Percentiles rank a stretch among this genome's conserved stretches.
Evolutionary conservation across 2,797 vertebrate genomes (phyloP).

Genomic region (Sebastes melanostomus): DNA sequence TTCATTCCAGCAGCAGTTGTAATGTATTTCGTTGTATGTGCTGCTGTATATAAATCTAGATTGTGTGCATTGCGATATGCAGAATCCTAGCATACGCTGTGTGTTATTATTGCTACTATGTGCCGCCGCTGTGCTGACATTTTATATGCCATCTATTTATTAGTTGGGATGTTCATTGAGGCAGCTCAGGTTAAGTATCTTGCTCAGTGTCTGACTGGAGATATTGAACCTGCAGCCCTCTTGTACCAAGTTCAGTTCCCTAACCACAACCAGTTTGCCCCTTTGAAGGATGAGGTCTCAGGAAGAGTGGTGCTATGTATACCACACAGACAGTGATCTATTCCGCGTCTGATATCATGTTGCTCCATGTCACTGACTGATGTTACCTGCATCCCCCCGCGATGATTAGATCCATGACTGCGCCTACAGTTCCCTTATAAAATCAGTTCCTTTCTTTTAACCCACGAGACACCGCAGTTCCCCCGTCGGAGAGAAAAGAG

Average conservation of each 20-base stretch:
- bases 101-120: constrained; percentile 55
- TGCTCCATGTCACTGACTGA: constrained; percentile 84
- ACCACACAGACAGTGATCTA: constrained; percentile 80
- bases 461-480: constrained; percentile 47
- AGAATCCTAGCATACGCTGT: neutral
- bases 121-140: constrained; percentile 71
- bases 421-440: constrained; percentile 77
- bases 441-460: constrained; percentile 76
- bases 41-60: constrained; percentile 12
- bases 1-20: neutral
- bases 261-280: constrained; percentile 84
- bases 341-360: constrained; percentile 81
- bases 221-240: constrained; percentile 83
- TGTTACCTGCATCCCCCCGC: constrained; percentile 74
- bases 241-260: constrained; percentile 84
- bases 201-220: constrained; percentile 80
- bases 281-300: constrained; percentile 81
- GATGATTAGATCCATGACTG: constrained; percentile 83
- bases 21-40: neutral
- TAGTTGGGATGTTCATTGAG: constrained; percentile 81
- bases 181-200: constrained; percentile 84
- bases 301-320: constrained; percentile 75
- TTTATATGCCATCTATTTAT: constrained; percentile 84
- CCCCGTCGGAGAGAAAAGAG: constrained; percentile 14
- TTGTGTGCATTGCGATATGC: constrained; percentile 6